Evolutionary conservation across 2,888 invertebrate genomes (phyloP).

Genomic region (Microplitis deprimator): DNA sequence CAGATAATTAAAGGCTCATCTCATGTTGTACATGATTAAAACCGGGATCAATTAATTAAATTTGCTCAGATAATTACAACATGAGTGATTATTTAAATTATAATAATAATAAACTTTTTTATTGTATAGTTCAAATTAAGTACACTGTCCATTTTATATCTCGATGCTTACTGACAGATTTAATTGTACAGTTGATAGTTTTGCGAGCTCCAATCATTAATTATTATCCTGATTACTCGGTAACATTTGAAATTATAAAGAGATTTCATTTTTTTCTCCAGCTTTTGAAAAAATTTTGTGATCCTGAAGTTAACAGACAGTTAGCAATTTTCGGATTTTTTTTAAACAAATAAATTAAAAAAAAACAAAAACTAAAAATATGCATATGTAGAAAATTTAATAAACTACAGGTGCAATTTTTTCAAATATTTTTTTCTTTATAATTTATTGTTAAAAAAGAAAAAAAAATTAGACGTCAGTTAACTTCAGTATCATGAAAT

Average conservation of each 20-base stretch:
- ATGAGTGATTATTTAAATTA: background rate
- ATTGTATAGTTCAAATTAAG: background rate
- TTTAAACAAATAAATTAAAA: no score
- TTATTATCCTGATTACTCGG: background rate
- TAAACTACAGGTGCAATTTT: no score
- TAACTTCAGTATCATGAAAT: background rate
- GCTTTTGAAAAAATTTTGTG: background rate
- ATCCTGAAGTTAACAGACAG: no score
- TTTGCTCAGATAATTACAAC: constrained; percentile 1
- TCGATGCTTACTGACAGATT: background rate
- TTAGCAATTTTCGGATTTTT: no score
- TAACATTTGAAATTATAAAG: background rate
- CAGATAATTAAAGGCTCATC: background rate
- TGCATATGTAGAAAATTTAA: no score
- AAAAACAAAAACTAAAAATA: no score
- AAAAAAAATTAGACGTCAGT: no score
- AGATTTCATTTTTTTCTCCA: background rate
- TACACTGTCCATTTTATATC: background rate
- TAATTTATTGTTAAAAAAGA: no score
- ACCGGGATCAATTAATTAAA: constrained; percentile 17
- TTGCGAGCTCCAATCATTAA: background rate
- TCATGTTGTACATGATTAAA: background rate
- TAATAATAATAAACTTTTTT: background rate
- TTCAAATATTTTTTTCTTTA: no score
- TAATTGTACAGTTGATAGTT: background rate